Evolutionary conservation across 2,113 vertebrate genomes (phyloP).

Genomic region (Echinops telfairi): DNA sequence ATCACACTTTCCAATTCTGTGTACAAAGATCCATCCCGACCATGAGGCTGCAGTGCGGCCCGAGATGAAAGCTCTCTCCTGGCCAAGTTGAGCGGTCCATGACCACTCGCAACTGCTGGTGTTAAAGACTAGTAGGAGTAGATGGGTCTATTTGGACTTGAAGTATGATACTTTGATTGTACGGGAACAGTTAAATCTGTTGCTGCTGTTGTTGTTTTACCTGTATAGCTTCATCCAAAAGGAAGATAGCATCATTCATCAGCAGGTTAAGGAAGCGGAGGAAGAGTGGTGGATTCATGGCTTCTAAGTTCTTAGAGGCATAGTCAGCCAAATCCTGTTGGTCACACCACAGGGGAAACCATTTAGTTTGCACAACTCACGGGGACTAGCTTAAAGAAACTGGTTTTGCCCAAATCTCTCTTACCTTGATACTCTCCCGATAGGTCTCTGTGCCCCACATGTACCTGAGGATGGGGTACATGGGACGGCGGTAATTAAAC

Average conservation of each 20-base stretch:
- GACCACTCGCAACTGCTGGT: background rate
- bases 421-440: slow-evolving; percentile 96
- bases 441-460: slow-evolving; percentile 97
- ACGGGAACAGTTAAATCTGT: too few species aligned
- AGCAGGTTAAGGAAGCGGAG: slow-evolving; percentile 97
- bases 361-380: rapidly evolving
- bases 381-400: slow-evolving; percentile 9
- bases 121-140: background rate
- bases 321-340: slow-evolving; percentile 94
- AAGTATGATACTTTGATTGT: background rate
- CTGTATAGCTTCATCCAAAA: slow-evolving; percentile 99
- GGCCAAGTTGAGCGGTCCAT: too few species aligned
- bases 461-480: slow-evolving; percentile 98
- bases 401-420: background rate
- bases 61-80: background rate
- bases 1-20: background rate
- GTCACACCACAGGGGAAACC: background rate
- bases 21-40: background rate
- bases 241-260: slow-evolving; percentile 98
- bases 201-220: slow-evolving; percentile 84
- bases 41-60: background rate
- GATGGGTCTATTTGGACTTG: background rate
- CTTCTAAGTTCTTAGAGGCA: slow-evolving; percentile 97
- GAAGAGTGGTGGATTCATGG: slow-evolving; percentile 97
- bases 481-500: slow-evolving; percentile 99